phyloP scores from a whole-genome alignment of 2,888 invertebrate genomes.

The Tillus elongatus region DNA sequence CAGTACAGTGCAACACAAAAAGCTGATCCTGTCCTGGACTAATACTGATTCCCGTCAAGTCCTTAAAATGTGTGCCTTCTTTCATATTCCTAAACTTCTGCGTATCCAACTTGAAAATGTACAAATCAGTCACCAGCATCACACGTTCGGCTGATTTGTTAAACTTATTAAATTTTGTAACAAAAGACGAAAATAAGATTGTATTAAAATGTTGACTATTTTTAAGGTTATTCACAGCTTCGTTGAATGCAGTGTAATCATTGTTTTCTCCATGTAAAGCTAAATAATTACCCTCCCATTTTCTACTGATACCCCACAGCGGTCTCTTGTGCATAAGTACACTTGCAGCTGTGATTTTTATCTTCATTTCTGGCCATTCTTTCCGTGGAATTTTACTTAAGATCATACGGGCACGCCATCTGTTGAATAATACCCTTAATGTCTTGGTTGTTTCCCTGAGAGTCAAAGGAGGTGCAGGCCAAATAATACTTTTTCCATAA shows the following conservation, averaged over 20 bases:
- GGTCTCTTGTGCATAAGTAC: constrained; percentile 56
- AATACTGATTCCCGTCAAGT: constrained; percentile 72
- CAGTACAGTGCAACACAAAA: constrained; percentile 74
- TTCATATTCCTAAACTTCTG: constrained; percentile 81
- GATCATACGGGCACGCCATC: constrained; percentile 84
- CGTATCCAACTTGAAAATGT: constrained; percentile 80
- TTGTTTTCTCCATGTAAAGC: constrained; percentile 58
- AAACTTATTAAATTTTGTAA: constrained; percentile 61
- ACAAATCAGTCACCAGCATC: constrained; percentile 75
- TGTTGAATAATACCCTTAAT: constrained; percentile 55
- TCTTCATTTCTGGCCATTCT: constrained; percentile 80
- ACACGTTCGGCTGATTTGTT: constrained; percentile 69
- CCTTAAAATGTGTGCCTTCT: constrained; percentile 48
- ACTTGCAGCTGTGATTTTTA: constrained; percentile 71
- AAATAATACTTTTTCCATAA: constrained; percentile 66
- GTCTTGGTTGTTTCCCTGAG: constrained; percentile 53
- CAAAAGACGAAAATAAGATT: constrained; percentile 57
- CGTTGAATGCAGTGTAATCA: constrained; percentile 54
- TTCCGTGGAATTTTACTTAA: constrained; percentile 68
- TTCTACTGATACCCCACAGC: constrained; percentile 66
- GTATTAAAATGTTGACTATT: constrained; percentile 55
- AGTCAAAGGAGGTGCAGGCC: constrained; percentile 73
- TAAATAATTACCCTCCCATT: constrained; percentile 82
- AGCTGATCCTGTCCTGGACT: constrained; percentile 82
- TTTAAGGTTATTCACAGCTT: constrained; percentile 58